Conservation (phyloP, 2,797 vertebrate genomes). For the Monodelphis domestica region DNA sequence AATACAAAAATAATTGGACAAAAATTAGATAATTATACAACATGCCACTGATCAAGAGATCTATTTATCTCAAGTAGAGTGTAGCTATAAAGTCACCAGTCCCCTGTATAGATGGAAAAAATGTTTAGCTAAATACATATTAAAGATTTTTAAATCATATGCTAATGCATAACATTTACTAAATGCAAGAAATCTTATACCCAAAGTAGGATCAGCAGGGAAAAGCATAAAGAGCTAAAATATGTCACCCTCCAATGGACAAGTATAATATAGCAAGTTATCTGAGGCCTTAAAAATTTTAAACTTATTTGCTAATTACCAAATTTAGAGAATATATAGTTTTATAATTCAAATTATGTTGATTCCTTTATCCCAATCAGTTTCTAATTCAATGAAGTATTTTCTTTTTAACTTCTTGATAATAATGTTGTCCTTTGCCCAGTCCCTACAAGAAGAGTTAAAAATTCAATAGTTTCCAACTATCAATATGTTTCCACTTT, state of each 20-base stretch:
- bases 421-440: not conserved
- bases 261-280: not conserved
- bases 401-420: not conserved
- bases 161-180: not conserved
- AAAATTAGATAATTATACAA: not conserved
- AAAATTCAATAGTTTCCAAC: not conserved
- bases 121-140: not conserved
- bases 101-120: not conserved
- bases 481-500: not conserved
- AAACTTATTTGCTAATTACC: not conserved
- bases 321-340: not conserved
- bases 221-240: not conserved
- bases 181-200: not conserved
- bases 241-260: not conserved
- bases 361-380: not conserved
- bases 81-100: not conserved
- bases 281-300: not conserved
- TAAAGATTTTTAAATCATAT: not conserved
- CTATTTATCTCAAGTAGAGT: not conserved
- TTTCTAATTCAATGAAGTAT: not conserved
- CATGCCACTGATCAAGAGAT: not conserved
- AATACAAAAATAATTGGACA: not conserved
- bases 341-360: not conserved
- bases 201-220: not conserved
- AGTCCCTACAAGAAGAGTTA: not conserved